Percentiles rank a stretch among this genome's conserved stretches.
phyloP scores from a whole-genome alignment of 2,113 vertebrate species.

The Megaptera novaeangliae region DNA sequence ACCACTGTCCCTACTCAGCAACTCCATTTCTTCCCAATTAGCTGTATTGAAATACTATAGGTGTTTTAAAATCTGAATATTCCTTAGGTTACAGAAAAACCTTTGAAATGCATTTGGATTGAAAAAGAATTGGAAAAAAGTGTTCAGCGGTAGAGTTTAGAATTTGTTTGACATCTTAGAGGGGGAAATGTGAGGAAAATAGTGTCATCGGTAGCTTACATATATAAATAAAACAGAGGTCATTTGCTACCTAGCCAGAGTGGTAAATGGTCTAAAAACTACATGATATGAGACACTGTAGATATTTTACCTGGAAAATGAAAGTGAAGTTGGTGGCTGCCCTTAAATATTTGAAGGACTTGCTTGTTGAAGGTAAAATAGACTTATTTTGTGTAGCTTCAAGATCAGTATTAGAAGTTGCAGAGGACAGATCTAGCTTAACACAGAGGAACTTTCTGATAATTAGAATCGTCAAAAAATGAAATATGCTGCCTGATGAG shows the following conservation, averaged over 20 bases:
- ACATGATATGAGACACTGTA: background rate
- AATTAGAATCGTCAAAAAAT: background rate
- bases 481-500: background rate
- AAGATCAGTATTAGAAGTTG: background rate
- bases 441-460: background rate
- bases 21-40: background rate
- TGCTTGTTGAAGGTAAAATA: constrained; percentile 12
- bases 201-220: background rate
- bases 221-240: background rate
- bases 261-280: background rate
- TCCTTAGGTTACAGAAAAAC: background rate
- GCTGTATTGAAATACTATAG: background rate
- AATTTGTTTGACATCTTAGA: constrained; percentile 1
- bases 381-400: background rate
- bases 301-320: background rate
- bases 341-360: constrained; percentile 21
- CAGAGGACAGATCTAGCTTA: background rate
- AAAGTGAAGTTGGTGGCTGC: background rate
- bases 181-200: constrained; percentile 3
- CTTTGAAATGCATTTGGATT: background rate
- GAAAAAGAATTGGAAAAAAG: background rate
- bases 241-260: background rate
- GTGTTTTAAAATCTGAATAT: background rate
- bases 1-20: background rate
- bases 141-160: background rate